These are phyloP conservation scores for Ganaspis sp. DNA, from an alignment of 1,140 invertebrate species.

Conservation along the genomic window DNA sequence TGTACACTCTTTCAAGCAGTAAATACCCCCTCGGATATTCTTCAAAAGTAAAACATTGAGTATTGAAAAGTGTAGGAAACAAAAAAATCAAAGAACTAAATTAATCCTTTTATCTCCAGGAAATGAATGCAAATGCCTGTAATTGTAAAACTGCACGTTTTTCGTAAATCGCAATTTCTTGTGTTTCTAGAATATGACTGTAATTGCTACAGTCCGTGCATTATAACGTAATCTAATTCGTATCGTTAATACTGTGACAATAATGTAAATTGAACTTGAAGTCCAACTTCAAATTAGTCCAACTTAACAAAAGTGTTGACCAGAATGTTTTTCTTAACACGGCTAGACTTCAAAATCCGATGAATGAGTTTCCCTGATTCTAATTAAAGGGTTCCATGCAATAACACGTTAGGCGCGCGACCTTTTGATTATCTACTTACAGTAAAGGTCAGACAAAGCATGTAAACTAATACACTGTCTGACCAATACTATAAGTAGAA, in stretches of 20 bases:
- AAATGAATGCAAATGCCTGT: neutral
- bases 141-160: neutral
- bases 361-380: neutral
- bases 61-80: slow-evolving; percentile 5
- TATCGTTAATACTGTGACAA: neutral
- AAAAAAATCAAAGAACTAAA: neutral
- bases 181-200: neutral
- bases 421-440: no score
- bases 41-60: neutral
- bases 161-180: neutral
- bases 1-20: no score
- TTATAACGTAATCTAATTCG: neutral
- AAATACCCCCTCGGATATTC: slow-evolving; percentile 19
- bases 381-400: no score
- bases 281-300: neutral
- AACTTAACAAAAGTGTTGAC: neutral
- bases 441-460: no score
- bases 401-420: no score
- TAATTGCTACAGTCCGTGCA: neutral
- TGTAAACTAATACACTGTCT: no score
- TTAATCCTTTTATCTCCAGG: neutral
- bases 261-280: neutral
- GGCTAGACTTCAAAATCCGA: slow-evolving; percentile 21
- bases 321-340: neutral
- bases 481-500: no score